Base-by-base conservation (phyloP, 2,888 invertebrate species). In the Boloria selene region DNA sequence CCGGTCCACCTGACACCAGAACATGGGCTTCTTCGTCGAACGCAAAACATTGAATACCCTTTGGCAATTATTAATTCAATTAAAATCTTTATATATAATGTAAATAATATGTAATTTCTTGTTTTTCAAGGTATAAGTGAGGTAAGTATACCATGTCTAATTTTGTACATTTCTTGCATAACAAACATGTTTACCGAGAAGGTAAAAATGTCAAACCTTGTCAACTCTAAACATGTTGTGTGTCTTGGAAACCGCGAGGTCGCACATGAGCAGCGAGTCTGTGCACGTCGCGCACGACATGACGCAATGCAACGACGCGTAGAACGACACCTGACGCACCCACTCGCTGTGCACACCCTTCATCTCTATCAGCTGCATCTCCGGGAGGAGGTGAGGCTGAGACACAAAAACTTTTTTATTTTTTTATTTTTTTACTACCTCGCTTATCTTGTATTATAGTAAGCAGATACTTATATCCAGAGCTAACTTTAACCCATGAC, bases 1-100 rank as follows among this genome's bases (percentile, higher is more conserved):
- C 97, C 7, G 96, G 94, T 4, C 97, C 95, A 1, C 97, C 97
- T 1, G 95, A 95, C 63, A 93, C 95, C 56, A 95, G 77, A 54
- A 94, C 82, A 73, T 94, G 94, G 18, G 89, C 87, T 14, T 90
- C 93, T 81, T 94, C 94, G 73, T 93, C 93, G 76, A 94, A 87
- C 64, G 90, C 93, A 77, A 95, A 95, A 71, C 94, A 94, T 72
- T 94, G 93, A 44, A 94, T 93, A 18, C 95, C 95, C 93, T 93
- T 74, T 16, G 13, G n/a, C 31, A 38, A 38, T 38, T 38, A 38
- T 38, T 7, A 38, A 38, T 10, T 10, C 7, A 38, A 38, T 38
- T 10, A 38, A 38, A 38, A 38, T 10, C 10, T 10, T 7, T 10
- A 38, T 10, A 2, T 38, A 38, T n/a, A n/a, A n/a, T n/a, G n/a